Percentiles rank a stretch among this genome's conserved stretches.
These are phyloP conservation scores for Aplidium turbinatum DNA, from an alignment of 23 tunicate genomes.

Conservation along the genomic window DNA sequence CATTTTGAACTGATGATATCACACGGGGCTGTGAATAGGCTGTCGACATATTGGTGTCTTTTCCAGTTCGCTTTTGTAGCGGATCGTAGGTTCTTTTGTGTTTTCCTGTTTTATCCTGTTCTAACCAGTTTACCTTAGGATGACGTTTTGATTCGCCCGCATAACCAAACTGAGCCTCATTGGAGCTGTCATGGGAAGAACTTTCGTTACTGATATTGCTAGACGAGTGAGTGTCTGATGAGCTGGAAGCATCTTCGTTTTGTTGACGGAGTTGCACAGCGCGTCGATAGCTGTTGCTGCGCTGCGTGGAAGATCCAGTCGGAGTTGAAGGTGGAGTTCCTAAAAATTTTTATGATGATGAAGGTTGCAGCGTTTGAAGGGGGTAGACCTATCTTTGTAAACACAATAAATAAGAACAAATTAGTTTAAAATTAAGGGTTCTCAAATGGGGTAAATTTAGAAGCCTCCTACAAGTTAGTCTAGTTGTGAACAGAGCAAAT, in stretches of 20 bases:
- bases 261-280: constrained; percentile 45
- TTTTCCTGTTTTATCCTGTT: constrained; percentile 15
- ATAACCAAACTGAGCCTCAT: background rate
- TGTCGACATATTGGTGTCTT: too few species aligned
- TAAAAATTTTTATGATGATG: too few species aligned
- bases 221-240: constrained; percentile 37
- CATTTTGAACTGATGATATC: too few species aligned
- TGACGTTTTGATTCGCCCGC: background rate
- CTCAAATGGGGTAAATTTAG: too few species aligned
- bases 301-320: constrained; percentile 30
- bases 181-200: background rate
- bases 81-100: constrained; percentile 37
- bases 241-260: background rate
- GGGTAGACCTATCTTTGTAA: too few species aligned
- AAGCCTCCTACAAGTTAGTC: too few species aligned
- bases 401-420: too few species aligned
- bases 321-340: constrained; percentile 21
- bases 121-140: background rate
- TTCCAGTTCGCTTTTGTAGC: constrained; percentile 31
- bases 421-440: too few species aligned
- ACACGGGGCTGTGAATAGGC: background rate
- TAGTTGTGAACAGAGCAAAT: too few species aligned
- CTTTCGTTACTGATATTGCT: constrained; percentile 4
- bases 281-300: constrained; percentile 62
- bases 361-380: too few species aligned